Evolutionary conservation across 2,888 invertebrate genomes (phyloP).

Genomic region (Drepana falcataria): DNA sequence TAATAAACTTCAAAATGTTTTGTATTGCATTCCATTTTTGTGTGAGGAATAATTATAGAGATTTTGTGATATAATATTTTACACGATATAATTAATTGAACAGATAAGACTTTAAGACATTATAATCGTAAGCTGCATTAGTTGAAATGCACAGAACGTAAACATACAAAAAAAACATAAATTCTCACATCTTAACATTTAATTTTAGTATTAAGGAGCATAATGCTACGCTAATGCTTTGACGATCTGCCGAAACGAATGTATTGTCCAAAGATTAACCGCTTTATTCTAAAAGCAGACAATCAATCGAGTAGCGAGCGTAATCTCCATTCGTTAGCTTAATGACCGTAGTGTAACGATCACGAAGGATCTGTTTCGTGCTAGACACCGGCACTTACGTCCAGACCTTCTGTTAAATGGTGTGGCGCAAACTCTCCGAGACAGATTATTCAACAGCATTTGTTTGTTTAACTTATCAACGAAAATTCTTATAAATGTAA

Average conservation of each 20-base stretch:
- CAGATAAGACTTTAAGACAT: no score
- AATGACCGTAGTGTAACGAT: constrained; percentile 47
- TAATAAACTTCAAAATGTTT: no score
- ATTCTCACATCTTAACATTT: no score
- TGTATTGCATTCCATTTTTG: no score
- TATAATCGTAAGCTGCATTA: no score
- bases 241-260: constrained; percentile 8
- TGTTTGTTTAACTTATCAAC: constrained; percentile 26
- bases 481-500: not conserved
- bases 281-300: constrained; percentile 22
- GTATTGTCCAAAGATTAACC: constrained; percentile 14
- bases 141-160: no score
- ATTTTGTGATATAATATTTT: no score
- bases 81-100: no score
- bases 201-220: no score
- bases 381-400: constrained; percentile 50
- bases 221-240: constrained; percentile 5
- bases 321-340: constrained; percentile 52
- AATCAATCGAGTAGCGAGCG: constrained; percentile 27
- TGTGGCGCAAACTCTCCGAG: constrained; percentile 39
- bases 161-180: no score
- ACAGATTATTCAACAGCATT: constrained; percentile 45
- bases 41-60: no score
- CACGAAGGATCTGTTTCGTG: constrained; percentile 40
- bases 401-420: constrained; percentile 60